Conservation (phyloP, 1,140 invertebrate species). For the Hirudo medicinalis region DNA sequence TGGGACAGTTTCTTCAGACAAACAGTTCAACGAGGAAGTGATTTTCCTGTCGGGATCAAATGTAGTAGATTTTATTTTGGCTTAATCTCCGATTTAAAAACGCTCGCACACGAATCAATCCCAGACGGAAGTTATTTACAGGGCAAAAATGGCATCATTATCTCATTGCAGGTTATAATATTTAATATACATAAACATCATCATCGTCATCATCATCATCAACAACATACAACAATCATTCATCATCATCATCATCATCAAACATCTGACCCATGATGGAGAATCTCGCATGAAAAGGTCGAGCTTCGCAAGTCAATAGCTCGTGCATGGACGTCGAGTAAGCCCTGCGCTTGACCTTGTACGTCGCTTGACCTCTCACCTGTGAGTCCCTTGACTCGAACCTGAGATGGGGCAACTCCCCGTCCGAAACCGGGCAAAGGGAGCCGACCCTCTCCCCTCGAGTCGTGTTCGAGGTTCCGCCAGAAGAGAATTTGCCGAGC, state of each 20-base stretch:
- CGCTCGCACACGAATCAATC: too few species aligned
- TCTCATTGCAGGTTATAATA: background rate
- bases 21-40: too few species aligned
- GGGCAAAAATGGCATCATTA: background rate
- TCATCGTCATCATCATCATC: background rate
- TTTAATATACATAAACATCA: background rate
- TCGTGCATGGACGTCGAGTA: constrained; percentile 40
- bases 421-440: background rate
- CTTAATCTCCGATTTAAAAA: too few species aligned
- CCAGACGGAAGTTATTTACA: too few species aligned
- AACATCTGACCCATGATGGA: constrained; percentile 56
- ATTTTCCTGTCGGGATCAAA: too few species aligned
- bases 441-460: background rate
- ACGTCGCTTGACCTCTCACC: background rate
- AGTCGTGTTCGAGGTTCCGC: background rate
- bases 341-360: too few species aligned
- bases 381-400: background rate
- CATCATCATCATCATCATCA: constrained; percentile 25
- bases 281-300: constrained; percentile 56
- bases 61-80: too few species aligned
- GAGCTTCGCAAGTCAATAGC: constrained; percentile 53
- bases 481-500: background rate
- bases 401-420: background rate
- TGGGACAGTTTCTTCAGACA: too few species aligned
- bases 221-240: background rate